Evolutionary conservation across 2,888 invertebrate genomes (phyloP), one percentile per base, ranked within the genome.

Genomic region (Plebejus melissa): DNA sequence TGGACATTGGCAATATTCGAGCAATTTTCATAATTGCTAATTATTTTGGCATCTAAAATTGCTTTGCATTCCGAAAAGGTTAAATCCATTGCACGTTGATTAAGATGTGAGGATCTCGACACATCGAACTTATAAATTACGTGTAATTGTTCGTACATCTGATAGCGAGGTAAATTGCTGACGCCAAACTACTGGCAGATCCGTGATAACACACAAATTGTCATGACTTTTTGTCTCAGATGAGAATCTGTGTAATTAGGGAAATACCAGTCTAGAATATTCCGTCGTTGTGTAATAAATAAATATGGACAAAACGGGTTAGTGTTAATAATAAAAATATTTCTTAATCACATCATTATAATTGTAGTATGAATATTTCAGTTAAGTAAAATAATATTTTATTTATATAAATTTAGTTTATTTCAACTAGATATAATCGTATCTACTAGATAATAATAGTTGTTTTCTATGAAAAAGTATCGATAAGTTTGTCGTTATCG

Each of bases 201-300:
- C 54, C 16, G 13, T 16, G 32, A 50, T 50, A 50, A 54, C 28
- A 5, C 6, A 32, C 54, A 54, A 50, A 54, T 72, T 54, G 54
- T 50, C 72, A 54, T 16, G 72, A 72, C 72, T 72, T 72, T 72
- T 72, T 72, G 50, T 72, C 13, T 54, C 13, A 22, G 72, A 72
- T 72, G 32, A 32, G 28, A 22, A 74, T 74, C 65, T 28, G 50
- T 46, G 41, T 36, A 50, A 74, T 28, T 7, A 32, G 38, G 74
- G 32, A 46, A 74, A 74, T 41, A 69, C 46, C 58, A 74, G 46
- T 28, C 16, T 5, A 50, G 71, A 71, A 71, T 28, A 46, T 28
- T 71, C 22, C 22, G 28, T 71, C 32, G 16, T 36, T 65, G 11
- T 36, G 6, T 65, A 65, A 65, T 54, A 54, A 54, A 54, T 54